Evolutionary conservation across 2,888 invertebrate species (phyloP), one percentile per base, ranked within the genome.

Genomic region (Lepidocyrtoides sp.): DNA sequence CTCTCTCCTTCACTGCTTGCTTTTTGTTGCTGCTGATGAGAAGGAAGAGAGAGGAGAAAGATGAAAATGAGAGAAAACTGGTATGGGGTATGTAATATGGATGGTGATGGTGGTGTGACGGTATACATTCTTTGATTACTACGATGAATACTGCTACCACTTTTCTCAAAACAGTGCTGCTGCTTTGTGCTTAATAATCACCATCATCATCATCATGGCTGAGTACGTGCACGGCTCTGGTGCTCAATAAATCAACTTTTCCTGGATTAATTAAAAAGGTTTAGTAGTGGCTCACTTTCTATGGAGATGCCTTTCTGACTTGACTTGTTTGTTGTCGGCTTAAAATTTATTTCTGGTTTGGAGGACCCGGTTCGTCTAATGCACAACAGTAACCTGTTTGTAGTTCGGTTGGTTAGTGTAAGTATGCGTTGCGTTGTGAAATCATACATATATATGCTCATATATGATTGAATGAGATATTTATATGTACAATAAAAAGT

Each of bases 211-310:
- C 69, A 69, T 54, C 54, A n/a, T 3, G n/a, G 60, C 2, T 17
- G 10, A 41, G 23, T 41, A 86, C 36, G 72, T 57, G 77, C 26
- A 44, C 48, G 44, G 36, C 54, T 86, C 77, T 79, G 20, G 79
- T 63, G 60, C 51, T 44, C 79, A 69, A 88, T 88, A 88, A 88
- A 88, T 88, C 88, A 88, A 88, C 69, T 88, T 81, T 77, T 51
- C 60, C 66, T 8, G 66, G 81, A 81, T 81, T 88, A 88, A 88
- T 88, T 88, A 88, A 88, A 88, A 88, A 20, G 32, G 75, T 75
- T 75, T 41, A 44, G 69, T 17, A n/a, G 69, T 41, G 36, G 17
- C 23, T 14, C 69, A 48, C 48, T 48, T 17, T 44, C 54, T 79
- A 0, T 26, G 7, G 23, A 10, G 1, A 60, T 26, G 60, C 2